A percentile compares a stretch with the other conserved stretches of the same genome.
Evolutionary conservation across 1,140 invertebrate genomes (phyloP).

Genomic region (Stegodyphus mimosarum): DNA sequence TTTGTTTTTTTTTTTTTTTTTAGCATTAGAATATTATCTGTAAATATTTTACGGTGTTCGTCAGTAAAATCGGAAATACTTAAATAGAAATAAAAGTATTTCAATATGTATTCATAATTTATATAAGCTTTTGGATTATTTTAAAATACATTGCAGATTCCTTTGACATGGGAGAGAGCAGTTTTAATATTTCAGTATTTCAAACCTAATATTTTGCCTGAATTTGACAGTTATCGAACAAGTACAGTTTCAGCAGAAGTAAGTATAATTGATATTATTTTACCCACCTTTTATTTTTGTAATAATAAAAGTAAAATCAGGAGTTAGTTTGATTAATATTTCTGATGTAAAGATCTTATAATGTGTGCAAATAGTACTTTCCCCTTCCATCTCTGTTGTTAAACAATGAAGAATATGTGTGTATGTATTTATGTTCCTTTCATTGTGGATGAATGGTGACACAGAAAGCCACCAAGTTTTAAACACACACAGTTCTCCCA

Average conservation of each 20-base stretch:
- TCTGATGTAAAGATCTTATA: too few species aligned
- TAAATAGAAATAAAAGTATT: neutral
- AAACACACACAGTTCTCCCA: too few species aligned
- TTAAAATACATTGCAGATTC: constrained; percentile 69
- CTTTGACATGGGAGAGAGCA: constrained; percentile 82
- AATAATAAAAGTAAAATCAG: too few species aligned
- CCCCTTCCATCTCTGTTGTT: too few species aligned
- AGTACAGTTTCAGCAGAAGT: constrained; percentile 80
- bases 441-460: too few species aligned
- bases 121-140: neutral
- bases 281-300: too few species aligned
- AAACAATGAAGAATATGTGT: too few species aligned
- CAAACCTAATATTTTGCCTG: constrained; percentile 81
- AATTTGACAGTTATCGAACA: constrained; percentile 82
- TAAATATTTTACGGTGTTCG: neutral
- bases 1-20: too few species aligned
- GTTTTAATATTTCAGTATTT: constrained; percentile 86
- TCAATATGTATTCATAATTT: neutral
- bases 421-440: too few species aligned
- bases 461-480: neutral
- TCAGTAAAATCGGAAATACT: neutral
- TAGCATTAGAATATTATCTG: neutral
- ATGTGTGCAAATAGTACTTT: too few species aligned
- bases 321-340: too few species aligned
- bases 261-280: neutral